Percentiles rank a stretch among this genome's conserved stretches.
These are phyloP conservation scores for Trichopria drosophilae DNA, from an alignment of 2,888 invertebrate species.

Conservation along the genomic window DNA sequence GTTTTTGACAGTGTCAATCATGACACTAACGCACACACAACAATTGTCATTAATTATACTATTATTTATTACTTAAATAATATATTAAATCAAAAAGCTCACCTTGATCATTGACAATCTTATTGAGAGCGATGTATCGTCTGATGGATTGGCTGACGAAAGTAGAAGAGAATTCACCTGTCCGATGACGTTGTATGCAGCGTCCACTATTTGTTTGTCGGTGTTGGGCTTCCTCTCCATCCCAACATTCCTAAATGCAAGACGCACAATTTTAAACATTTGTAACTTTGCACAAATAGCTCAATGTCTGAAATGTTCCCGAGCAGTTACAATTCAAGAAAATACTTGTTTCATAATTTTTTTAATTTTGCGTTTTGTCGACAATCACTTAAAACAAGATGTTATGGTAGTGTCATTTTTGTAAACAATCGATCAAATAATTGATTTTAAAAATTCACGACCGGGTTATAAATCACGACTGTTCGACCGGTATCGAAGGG, in stretches of 20 bases:
- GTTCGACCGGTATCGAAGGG: slow-evolving; percentile 19
- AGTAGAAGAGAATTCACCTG: slow-evolving; percentile 62
- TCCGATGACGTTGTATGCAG: slow-evolving; percentile 51
- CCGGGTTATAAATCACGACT: too few species aligned
- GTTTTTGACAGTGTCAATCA: too few species aligned
- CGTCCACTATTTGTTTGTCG: slow-evolving; percentile 43
- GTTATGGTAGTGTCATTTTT: too few species aligned
- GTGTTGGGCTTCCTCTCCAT: slow-evolving; percentile 27
- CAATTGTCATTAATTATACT: background rate
- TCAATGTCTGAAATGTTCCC: too few species aligned
- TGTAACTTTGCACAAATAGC: too few species aligned
- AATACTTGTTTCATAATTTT: background rate
- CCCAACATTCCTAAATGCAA: too few species aligned
- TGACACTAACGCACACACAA: too few species aligned
- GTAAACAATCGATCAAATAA: too few species aligned
- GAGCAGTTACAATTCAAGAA: too few species aligned
- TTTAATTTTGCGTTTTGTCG: background rate
- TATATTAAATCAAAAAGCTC: slow-evolving; percentile 31
- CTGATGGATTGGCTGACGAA: slow-evolving; percentile 67
- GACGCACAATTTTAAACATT: too few species aligned
- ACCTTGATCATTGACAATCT: slow-evolving; percentile 69
- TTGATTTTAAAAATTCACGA: too few species aligned
- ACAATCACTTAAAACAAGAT: too few species aligned
- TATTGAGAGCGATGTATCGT: slow-evolving; percentile 67
- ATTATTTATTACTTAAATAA: background rate